Evolutionary conservation across 35 echinoderm and acorn worm genomes (phyloP).

Genomic region (Ophioderma brevispina): DNA sequence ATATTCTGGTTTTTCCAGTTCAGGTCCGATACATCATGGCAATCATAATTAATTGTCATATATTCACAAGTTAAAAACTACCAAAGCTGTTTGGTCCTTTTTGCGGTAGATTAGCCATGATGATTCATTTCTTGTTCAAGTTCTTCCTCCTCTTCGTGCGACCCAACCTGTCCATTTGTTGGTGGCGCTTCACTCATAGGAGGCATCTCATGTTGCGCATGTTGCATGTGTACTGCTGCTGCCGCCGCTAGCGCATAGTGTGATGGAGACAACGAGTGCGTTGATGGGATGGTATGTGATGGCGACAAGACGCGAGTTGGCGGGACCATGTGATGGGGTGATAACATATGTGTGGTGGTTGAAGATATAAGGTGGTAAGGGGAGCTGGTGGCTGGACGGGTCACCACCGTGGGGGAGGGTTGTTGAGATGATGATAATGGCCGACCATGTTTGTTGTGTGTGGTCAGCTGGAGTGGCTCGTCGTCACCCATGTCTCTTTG

Average conservation of each 20-base stretch:
- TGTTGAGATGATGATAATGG: neutral
- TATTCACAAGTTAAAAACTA: neutral
- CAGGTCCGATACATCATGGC: too few relatives aligned
- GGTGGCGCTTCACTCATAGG: neutral
- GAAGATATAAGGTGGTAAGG: neutral
- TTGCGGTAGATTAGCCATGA: neutral
- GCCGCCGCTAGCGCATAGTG: neutral
- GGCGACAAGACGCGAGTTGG: neutral
- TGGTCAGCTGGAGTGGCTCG: neutral
- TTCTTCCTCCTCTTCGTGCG: neutral
- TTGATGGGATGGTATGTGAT: neutral
- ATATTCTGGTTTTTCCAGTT: too few relatives aligned
- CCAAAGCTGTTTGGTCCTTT: neutral
- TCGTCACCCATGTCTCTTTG: neutral
- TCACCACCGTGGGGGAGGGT: too few relatives aligned
- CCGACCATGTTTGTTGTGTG: neutral
- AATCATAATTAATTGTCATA: neutral
- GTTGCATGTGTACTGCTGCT: neutral
- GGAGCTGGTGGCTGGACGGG: too few relatives aligned
- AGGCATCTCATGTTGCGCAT: neutral
- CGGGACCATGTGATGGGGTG: neutral
- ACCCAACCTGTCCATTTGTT: neutral
- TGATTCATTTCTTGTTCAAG: neutral
- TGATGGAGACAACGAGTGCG: neutral
- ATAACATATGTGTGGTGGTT: neutral